Evolutionary conservation across 2,113 vertebrate species (phyloP), one percentile per base, ranked within the genome.

Genomic region (Athene cunicularia): DNA sequence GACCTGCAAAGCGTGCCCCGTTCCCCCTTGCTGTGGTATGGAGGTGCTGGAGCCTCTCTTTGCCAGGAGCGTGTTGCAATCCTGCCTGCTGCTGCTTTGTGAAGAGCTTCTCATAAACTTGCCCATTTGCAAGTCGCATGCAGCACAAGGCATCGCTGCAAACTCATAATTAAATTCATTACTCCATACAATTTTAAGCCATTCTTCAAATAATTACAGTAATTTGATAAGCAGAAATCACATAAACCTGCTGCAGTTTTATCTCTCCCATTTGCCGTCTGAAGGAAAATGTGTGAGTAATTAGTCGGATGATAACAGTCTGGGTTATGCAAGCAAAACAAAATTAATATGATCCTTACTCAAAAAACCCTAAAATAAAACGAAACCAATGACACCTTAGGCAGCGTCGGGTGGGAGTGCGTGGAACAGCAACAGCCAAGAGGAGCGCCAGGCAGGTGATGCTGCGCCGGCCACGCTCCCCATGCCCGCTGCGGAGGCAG

Each of bases 131-230:
- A 90, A 97, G 88, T 90, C 14, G 12, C 80, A 55, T 66, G 77
- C 88, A 94, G 90, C 86, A 93, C 62, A 53, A 97, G 93, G 90
- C 95, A 92, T 91, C 14, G 27, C 94, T 95, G 93, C 94, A 98
- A 96, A 95, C 95, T 97, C 96, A 39, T 96, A 97, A 97, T 97
- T 97, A 97, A 97, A 97, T 97, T 96, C 96, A 97, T 97, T 95
- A 96, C 93, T 96, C 97, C 79, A 88, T 95, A 95, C 95, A 95
- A 96, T 97, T 97, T 97, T 96, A 97, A 98, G 63, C 95, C 75
- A 97, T 98, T 98, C 95, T 97, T 98, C 94, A 96, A 98, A 97
- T 97, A 97, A 97, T 96, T 97, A 96, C 95, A 95, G 96, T 97
- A 97, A 98, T 97, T 97, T 96, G 97, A 98, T 98, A 97, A 97